Conservation (phyloP, 2,797 vertebrate species). For the Anas georgica region DNA sequence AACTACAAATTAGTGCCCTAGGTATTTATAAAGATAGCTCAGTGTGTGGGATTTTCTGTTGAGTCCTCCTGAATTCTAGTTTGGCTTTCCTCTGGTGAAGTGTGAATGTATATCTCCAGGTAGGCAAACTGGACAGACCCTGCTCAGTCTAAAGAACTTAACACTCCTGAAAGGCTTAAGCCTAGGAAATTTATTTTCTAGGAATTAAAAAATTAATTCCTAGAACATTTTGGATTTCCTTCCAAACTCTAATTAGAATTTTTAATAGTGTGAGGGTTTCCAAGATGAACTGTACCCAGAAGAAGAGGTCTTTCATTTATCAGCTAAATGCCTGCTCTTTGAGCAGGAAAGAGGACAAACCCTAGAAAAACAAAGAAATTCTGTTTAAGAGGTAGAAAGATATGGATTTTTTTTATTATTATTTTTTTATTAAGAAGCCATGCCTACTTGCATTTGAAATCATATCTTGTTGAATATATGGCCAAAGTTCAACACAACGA, state of each 20-base stretch:
- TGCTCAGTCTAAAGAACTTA: constrained; percentile 1
- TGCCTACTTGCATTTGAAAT: constrained; percentile 3
- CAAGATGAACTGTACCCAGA: not conserved
- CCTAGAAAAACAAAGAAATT: constrained; percentile 7
- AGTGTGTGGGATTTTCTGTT: constrained; percentile 31
- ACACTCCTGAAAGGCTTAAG: not conserved
- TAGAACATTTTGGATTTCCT: constrained; percentile 22
- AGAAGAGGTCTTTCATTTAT: not conserved
- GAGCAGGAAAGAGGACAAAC: not conserved
- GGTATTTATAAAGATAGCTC: constrained; percentile 2
- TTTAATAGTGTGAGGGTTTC: not conserved
- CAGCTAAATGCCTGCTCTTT: not conserved
- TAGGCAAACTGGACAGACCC: not conserved
- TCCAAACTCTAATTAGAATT: constrained; percentile 21
- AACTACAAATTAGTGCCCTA: not conserved
- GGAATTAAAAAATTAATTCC: not conserved
- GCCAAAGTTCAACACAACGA: not conserved
- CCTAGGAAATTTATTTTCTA: too few relatives aligned
- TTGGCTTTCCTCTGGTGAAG: constrained; percentile 4
- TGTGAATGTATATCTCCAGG: not conserved
- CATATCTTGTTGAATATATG: not conserved
- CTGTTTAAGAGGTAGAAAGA: not conserved
- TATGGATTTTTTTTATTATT: not conserved
- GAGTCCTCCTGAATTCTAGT: not conserved
- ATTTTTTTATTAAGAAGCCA: not conserved